Percentiles rank a stretch among this genome's conserved stretches.
Evolutionary conservation across 2,888 invertebrate genomes (phyloP).

Genomic region (Nebria salina): DNA sequence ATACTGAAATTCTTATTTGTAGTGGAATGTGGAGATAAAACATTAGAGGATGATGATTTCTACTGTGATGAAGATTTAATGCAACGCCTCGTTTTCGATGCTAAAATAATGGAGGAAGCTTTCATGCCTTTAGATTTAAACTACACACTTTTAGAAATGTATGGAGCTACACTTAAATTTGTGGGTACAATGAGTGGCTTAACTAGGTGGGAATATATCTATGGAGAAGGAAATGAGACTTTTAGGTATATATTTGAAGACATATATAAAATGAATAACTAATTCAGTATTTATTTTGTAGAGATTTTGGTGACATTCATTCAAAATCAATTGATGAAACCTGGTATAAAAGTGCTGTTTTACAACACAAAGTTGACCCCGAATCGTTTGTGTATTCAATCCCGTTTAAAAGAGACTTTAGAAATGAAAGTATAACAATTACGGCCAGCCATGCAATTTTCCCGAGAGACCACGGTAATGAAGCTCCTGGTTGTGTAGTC

Average conservation of each 20-base stretch:
- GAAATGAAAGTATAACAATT: constrained; percentile 70
- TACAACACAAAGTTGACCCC: constrained; percentile 81
- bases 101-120: constrained; percentile 73
- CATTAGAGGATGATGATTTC: constrained; percentile 75
- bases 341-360: constrained; percentile 91
- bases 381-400: constrained; percentile 83
- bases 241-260: constrained; percentile 53
- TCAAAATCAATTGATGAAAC: constrained; percentile 85
- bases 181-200: constrained; percentile 90
- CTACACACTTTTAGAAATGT: constrained; percentile 65
- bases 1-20: constrained; percentile 19
- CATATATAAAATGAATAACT: not conserved
- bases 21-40: constrained; percentile 75
- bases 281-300: constrained; percentile 53
- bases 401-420: constrained; percentile 66
- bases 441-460: constrained; percentile 88
- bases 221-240: constrained; percentile 65
- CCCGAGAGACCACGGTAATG: constrained; percentile 76
- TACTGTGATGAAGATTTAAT: constrained; percentile 87
- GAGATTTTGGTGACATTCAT: constrained; percentile 81
- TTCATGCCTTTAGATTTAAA: constrained; percentile 66
- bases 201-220: constrained; percentile 85
- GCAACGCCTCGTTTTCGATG: constrained; percentile 87
- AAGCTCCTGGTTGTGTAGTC: constrained; percentile 88
- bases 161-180: constrained; percentile 81